Percentiles rank a stretch among this genome's conserved stretches.
Conservation (phyloP, 2,797 vertebrate genomes). For the Lagodon rhomboides region DNA sequence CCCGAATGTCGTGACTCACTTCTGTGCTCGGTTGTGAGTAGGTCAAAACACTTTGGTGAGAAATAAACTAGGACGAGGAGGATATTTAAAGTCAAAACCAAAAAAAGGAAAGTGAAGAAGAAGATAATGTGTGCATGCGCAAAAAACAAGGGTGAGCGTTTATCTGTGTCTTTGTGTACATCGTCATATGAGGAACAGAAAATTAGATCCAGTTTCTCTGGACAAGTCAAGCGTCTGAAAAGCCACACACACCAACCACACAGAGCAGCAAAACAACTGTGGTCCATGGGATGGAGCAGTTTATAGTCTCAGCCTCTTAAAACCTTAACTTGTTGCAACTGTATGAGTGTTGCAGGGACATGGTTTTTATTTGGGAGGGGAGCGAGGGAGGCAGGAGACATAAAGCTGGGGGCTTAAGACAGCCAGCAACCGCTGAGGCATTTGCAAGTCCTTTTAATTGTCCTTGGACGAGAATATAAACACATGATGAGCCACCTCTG, state of each 20-base stretch:
- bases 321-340: conserved; percentile 81
- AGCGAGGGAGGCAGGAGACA: conserved; percentile 54
- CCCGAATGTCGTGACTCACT: conserved; percentile 62
- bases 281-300: conserved; percentile 77
- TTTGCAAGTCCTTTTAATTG: conserved; percentile 77
- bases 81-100: conserved; percentile 47
- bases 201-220: conserved; percentile 55
- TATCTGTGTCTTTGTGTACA: conserved; percentile 46
- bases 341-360: conserved; percentile 75
- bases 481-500: conserved; percentile 77
- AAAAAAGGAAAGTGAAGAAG: conserved; percentile 32
- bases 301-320: conserved; percentile 82
- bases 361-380: conserved; percentile 78
- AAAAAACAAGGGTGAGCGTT: conserved; percentile 17
- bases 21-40: conserved; percentile 58
- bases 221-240: conserved; percentile 60
- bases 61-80: conserved; percentile 46
- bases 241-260: conserved; percentile 72
- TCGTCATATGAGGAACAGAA: conserved; percentile 23
- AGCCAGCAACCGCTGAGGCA: conserved; percentile 70
- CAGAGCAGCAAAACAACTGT: conserved; percentile 81
- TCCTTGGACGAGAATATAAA: conserved; percentile 80
- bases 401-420: conserved; percentile 62
- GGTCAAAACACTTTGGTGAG: conserved; percentile 60
- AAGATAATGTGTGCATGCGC: conserved; percentile 28